These are phyloP conservation scores for Amphipoea lucens DNA, from an alignment of 2,888 invertebrate genomes.

Conservation along the genomic window DNA sequence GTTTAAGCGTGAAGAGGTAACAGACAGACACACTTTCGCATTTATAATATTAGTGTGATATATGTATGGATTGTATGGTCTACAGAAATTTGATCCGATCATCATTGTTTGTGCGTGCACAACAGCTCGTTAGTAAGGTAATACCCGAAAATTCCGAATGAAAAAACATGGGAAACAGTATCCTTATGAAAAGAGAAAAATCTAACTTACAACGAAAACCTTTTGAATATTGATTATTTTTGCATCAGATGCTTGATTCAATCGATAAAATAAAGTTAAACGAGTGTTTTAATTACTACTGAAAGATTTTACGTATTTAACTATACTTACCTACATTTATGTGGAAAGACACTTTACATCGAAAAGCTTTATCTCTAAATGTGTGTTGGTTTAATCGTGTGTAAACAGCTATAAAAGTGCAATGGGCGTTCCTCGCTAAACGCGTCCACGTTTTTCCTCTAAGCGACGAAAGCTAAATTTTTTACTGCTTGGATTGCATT, in stretches of 20 bases:
- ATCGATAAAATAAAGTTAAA: neutral
- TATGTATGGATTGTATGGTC: neutral
- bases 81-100: neutral
- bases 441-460: conserved; percentile 67
- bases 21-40: no score
- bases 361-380: conserved; percentile 59
- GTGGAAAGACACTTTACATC: conserved; percentile 39
- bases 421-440: conserved; percentile 66
- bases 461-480: conserved; percentile 63
- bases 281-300: conserved; percentile 17
- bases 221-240: neutral
- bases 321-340: conserved; percentile 2
- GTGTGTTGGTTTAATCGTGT: conserved; percentile 71
- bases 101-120: neutral
- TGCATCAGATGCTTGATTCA: no score
- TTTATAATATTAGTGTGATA: no score
- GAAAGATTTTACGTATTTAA: conserved; percentile 9
- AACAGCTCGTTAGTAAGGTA: neutral
- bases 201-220: neutral
- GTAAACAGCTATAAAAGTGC: conserved; percentile 69
- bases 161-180: neutral
- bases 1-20: no score
- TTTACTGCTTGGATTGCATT: conserved; percentile 64
- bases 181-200: neutral
- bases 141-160: neutral